phyloP scores from a whole-genome alignment of 2,113 vertebrate genomes.

The Castor canadensis region DNA sequence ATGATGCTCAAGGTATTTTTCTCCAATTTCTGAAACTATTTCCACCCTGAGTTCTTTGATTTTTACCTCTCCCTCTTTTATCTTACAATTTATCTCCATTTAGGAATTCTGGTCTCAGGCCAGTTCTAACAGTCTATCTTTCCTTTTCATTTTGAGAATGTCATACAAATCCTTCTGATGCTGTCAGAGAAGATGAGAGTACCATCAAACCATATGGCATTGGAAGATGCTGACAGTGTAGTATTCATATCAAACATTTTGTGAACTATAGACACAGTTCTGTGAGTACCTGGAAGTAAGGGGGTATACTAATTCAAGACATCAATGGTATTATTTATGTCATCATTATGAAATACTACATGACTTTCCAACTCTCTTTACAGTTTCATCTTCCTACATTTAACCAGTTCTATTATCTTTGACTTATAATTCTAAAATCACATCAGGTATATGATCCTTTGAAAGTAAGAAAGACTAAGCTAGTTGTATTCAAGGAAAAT shows the following conservation, averaged over 20 bases:
- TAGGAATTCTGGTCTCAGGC: background rate
- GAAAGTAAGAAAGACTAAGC: constrained; percentile 32
- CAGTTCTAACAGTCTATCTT: background rate
- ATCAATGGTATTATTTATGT: background rate
- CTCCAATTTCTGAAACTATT: background rate
- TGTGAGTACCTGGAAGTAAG: background rate
- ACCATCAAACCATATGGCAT: background rate
- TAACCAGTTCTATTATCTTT: background rate
- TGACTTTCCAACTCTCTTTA: background rate
- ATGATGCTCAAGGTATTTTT: background rate
- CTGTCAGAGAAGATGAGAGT: background rate
- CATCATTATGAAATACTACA: constrained; percentile 5
- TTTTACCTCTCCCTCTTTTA: background rate
- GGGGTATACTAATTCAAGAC: background rate
- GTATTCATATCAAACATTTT: background rate
- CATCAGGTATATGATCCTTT: background rate
- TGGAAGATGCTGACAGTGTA: background rate
- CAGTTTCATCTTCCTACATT: background rate
- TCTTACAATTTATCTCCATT: background rate
- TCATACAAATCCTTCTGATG: constrained; percentile 26
- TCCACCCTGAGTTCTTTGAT: background rate
- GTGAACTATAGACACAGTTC: constrained; percentile 12
- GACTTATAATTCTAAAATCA: constrained; percentile 8
- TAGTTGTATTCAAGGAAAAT: background rate
- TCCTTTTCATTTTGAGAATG: constrained; percentile 12